A percentile compares a stretch with the other conserved stretches of the same genome.
These are phyloP conservation scores for Tenebrio molitor DNA, from an alignment of 1,140 invertebrate species.

Conservation along the genomic window DNA sequence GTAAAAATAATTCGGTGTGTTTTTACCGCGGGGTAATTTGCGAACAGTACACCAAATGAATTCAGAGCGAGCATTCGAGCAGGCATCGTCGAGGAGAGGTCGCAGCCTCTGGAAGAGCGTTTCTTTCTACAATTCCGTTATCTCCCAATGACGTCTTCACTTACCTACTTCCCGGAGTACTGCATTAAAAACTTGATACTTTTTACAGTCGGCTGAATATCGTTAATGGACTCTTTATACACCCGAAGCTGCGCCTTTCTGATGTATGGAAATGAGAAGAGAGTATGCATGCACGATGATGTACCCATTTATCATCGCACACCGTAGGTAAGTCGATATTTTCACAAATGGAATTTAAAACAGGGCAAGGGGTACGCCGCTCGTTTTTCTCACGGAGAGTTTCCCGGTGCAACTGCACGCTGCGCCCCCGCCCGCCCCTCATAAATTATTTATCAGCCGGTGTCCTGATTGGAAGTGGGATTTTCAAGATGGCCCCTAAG, in stretches of 20 bases:
- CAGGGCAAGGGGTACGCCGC: slow-evolving; percentile 3
- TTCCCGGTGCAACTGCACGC: slow-evolving; percentile 19
- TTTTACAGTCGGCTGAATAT: slow-evolving; percentile 63
- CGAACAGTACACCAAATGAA: slow-evolving; percentile 51
- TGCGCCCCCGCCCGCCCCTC: slow-evolving; percentile 4
- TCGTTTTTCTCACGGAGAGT: slow-evolving; percentile 16
- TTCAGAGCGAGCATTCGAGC: slow-evolving; percentile 48
- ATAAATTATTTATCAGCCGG: slow-evolving; percentile 40
- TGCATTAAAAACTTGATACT: slow-evolving; percentile 65
- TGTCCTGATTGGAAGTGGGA: slow-evolving; percentile 39
- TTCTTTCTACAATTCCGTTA: slow-evolving; percentile 58
- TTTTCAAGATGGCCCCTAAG: slow-evolving; percentile 45
- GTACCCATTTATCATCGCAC: slow-evolving; percentile 42
- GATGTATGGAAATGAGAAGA: slow-evolving; percentile 51
- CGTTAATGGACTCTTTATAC: slow-evolving; percentile 63
- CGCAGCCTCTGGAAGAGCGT: slow-evolving; percentile 50
- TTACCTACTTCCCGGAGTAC: slow-evolving; percentile 59
- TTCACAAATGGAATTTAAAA: slow-evolving; percentile 50
- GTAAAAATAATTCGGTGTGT: slow-evolving; percentile 18
- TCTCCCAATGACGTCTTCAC: slow-evolving; percentile 62
- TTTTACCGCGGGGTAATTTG: slow-evolving; percentile 39
- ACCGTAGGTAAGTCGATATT: slow-evolving; percentile 51
- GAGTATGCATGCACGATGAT: slow-evolving; percentile 48
- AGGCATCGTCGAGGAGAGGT: too few relatives aligned
- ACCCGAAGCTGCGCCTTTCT: slow-evolving; percentile 46